Percentiles rank a stretch among this genome's conserved stretches.
phyloP scores from a whole-genome alignment of 2,113 vertebrate species.

The Microcebus tavaratra region DNA sequence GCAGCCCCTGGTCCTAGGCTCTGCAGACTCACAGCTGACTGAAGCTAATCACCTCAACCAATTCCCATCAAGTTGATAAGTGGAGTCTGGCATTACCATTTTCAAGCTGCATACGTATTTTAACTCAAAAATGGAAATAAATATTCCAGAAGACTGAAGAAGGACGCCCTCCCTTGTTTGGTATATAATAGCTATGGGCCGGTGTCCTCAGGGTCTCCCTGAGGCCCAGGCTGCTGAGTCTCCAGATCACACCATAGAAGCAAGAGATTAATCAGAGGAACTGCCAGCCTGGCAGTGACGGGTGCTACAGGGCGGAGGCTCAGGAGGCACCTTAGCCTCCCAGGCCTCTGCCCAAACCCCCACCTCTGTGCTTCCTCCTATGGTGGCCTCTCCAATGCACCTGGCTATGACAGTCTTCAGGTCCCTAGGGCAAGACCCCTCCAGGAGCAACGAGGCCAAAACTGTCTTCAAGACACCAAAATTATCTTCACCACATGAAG shows the following conservation, averaged over 20 bases:
- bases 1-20: not conserved
- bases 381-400: not conserved
- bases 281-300: rapidly evolving
- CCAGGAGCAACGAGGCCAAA: not conserved
- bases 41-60: not conserved
- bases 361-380: not conserved
- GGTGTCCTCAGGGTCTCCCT: not conserved
- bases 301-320: rapidly evolving
- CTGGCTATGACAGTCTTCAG: not conserved
- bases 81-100: not conserved
- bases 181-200: not conserved
- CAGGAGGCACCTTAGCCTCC: not conserved
- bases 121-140: not conserved
- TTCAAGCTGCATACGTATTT: not conserved
- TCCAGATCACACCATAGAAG: too few species aligned
- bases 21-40: not conserved
- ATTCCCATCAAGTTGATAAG: too few species aligned
- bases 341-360: not conserved
- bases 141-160: rapidly evolving
- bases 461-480: not conserved
- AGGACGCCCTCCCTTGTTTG: too few species aligned
- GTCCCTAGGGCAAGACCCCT: too few species aligned
- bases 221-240: not conserved
- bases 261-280: not conserved
- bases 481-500: not conserved